A percentile compares a stretch with the other conserved stretches of the same genome.
Conservation (phyloP, 2,113 vertebrate species). For the Morphnarchus princeps region DNA sequence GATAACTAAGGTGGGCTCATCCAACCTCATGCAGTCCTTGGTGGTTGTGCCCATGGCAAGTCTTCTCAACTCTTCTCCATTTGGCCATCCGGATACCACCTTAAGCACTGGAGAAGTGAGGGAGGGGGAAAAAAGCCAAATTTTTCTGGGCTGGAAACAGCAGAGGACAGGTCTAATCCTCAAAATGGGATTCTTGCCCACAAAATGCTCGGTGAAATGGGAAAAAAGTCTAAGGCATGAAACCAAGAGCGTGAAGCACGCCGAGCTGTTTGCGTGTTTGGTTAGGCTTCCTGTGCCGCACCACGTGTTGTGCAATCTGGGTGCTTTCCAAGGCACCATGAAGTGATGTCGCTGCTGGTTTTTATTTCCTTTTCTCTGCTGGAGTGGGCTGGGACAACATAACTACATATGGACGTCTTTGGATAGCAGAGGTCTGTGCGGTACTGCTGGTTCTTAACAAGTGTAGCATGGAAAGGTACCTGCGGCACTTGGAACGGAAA, state of each 20-base stretch:
- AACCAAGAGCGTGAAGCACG: accelerated
- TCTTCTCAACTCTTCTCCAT: neutral
- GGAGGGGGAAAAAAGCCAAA: neutral
- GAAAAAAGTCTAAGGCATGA: accelerated
- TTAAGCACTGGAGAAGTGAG: neutral
- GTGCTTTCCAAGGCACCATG: neutral
- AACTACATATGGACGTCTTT: accelerated
- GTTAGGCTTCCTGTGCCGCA: neutral
- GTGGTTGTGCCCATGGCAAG: accelerated
- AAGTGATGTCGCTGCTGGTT: neutral
- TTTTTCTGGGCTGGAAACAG: neutral
- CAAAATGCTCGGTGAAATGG: neutral
- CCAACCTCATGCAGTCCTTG: neutral
- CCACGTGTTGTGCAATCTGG: neutral
- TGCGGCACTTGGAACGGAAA: accelerated
- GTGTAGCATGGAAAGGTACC: neutral
- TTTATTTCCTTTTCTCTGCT: neutral
- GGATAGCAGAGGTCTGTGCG: neutral
- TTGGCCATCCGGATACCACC: accelerated
- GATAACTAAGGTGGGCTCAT: neutral
- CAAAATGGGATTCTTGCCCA: neutral
- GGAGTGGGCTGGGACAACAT: neutral
- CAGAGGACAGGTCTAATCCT: neutral
- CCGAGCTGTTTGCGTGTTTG: no score
- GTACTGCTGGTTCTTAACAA: neutral